Base-by-base conservation (phyloP, 2,888 invertebrate genomes). In the Agrypnus murinus region DNA sequence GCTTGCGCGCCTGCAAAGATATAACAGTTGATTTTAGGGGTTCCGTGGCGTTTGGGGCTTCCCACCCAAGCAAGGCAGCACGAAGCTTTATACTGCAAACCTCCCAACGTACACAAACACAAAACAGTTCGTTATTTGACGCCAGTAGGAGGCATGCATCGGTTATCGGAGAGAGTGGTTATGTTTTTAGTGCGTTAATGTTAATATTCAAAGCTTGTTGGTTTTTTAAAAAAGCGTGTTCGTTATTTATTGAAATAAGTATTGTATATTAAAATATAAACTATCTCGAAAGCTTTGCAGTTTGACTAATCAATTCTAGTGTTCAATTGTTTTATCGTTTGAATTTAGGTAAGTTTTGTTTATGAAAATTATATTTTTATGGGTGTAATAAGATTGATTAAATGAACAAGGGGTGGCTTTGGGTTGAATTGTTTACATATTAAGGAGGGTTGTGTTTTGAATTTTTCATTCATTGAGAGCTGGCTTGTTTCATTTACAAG, bases 31-130 rank as follows among this genome's bases (percentile, higher is more conserved):
- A 34, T 17, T 48, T 25, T 48, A 55, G 17, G 34, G 55, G 55
- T 34, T 58, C 2, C 43, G 14, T 36, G 36, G 58, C 36, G 36
- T 38, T 57, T 8, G 55, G 48, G 48, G 46, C 34, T 50, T 66
- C 59, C 66, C 66, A 58, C 58, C 66, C 65, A 57, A 59, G 34
- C 59, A 14, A 50, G 36, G 17, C 58, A 46, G 45, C 17, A 40
- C 38, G 32, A 15, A 57, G 15, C 46, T 31, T 45, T 50, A 38
- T 38, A 34, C 17, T 25, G 25, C 36, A 34, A 36, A 36, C 55
- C n/a, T 25, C 25, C 17, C 15, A 34, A 55, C 55, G 55, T 25
- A 25, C 14, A 36, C 53, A 63, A 60, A 48, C 31, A 34, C 10
- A 6, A 50, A 48, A 34, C 43, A 64, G 53, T 64, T 53, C 43